Evolutionary conservation across 2,113 vertebrate species (phyloP), one percentile per base, ranked within the genome.

Genomic region (Paralichthys olivaceus): DNA sequence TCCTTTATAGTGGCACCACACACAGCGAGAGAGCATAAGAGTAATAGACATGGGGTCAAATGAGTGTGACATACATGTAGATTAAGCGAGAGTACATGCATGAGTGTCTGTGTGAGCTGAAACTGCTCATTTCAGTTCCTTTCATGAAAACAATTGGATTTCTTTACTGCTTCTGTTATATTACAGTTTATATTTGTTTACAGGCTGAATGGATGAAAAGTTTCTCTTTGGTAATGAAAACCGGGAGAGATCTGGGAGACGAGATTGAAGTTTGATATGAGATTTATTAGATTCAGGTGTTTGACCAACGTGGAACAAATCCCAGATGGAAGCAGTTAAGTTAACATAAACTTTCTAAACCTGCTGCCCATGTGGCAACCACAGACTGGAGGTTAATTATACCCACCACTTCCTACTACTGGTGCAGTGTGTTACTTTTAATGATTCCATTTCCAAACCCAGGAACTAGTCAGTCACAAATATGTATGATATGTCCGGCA

Each of bases 1-100:
- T 94, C 90, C 90, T 83, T 81, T 87, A 73, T 81, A 72, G 86
- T 70, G 72, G 83, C 65, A 84, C 70, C 81, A 84, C 86, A 72
- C 54, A 68, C 25, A 63, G 69, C 43, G 32, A 51, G 47, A 54
- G 64, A 84, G 76, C 63, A 72, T 68, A 69, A 81, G 34, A 49
- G 54, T 32, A 51, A 81, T 13, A 23, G 57, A 85, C 56, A 66
- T 61, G 11, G 75, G 70, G 75, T 79, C 86, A 88, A 86, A 82
- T 63, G 65, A 34, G 65, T 71, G 56, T 84, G 77, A 84, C 77
- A 84, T 54, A 12, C 1, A 75, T 45, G 45, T 57, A 29, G 82
- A 32, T 63, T 29, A 28, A 74, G 61, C 5, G 1, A 8, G 15
- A 49, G 62, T 69, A 22, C 60, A 69, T 54, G 58, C 53, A 28